Conservation (phyloP, 2,113 vertebrate genomes). For the Sakesphorus luctuosus region DNA sequence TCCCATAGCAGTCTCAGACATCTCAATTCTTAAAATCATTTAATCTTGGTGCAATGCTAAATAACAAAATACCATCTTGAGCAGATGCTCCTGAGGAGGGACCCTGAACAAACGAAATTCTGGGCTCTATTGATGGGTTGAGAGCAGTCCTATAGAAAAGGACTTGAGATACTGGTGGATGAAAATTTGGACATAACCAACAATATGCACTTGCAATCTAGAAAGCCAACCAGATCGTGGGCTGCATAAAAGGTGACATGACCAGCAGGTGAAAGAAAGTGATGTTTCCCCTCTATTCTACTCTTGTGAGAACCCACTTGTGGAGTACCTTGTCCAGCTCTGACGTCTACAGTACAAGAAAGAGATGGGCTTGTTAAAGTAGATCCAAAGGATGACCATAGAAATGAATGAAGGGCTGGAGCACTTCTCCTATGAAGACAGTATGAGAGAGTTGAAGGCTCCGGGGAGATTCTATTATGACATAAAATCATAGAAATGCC, state of each 20-base stretch:
- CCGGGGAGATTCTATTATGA: background rate
- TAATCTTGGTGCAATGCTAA: background rate
- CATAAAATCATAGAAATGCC: background rate
- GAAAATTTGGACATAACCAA: background rate
- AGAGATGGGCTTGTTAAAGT: accelerated
- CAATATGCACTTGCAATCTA: background rate
- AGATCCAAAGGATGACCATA: background rate
- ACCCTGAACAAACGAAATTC: background rate
- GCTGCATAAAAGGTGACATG: background rate
- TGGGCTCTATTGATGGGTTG: background rate
- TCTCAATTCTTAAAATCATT: background rate
- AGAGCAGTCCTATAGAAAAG: background rate
- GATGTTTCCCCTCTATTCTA: background rate
- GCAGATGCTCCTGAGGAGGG: background rate
- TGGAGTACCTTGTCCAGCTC: background rate
- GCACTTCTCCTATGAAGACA: accelerated
- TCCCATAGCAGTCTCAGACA: accelerated
- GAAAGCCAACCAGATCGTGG: background rate
- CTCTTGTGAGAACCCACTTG: too few species aligned
- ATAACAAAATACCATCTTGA: background rate
- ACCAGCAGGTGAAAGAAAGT: background rate
- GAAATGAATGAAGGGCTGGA: background rate
- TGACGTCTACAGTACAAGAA: background rate
- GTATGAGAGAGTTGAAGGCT: background rate
- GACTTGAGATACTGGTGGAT: accelerated